phyloP scores from a whole-genome alignment of 2,797 vertebrate genomes.

The Acestrorhynchus altus region DNA sequence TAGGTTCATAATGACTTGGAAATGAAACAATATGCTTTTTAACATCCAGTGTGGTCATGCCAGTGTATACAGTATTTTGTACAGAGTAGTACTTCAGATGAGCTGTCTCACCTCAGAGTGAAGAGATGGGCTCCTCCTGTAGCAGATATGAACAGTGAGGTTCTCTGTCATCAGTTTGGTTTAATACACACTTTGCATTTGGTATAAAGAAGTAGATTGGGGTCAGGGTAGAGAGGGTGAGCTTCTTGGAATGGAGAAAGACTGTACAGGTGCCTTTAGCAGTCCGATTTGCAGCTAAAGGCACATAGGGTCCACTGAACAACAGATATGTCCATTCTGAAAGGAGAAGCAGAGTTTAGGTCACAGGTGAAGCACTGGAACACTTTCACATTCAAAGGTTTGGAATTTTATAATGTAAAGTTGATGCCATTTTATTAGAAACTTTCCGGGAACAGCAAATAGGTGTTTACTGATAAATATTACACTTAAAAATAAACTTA shows the following conservation, averaged over 20 bases:
- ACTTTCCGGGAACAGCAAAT: too few species aligned
- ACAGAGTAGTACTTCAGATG: constrained; percentile 75
- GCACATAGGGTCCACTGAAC: constrained; percentile 99
- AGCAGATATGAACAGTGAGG: constrained; percentile 62
- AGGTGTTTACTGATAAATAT: too few species aligned
- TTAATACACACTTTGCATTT: constrained; percentile 83
- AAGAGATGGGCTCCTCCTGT: constrained; percentile 63
- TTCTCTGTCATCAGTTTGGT: constrained; percentile 76
- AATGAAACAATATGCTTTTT: constrained; percentile 76
- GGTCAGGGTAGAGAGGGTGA: constrained; percentile 63
- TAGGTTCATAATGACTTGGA: constrained; percentile 68
- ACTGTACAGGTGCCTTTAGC: constrained; percentile 78
- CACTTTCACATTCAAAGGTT: neutral
- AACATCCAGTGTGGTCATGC: constrained; percentile 85
- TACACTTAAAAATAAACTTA: too few species aligned
- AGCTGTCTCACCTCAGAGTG: constrained; percentile 63
- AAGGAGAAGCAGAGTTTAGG: constrained; percentile 54
- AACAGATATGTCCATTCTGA: constrained; percentile 97
- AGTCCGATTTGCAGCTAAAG: constrained; percentile 89
- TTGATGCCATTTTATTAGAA: too few species aligned
- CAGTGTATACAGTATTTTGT: constrained; percentile 81
- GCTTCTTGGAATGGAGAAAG: constrained; percentile 74
- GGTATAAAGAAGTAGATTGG: constrained; percentile 82
- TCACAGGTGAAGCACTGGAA: constrained; percentile 5
- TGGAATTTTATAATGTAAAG: too few species aligned